These are phyloP conservation scores for Neoaliturus tenellus DNA, from an alignment of 2,888 invertebrate species.

Conservation along the genomic window DNA sequence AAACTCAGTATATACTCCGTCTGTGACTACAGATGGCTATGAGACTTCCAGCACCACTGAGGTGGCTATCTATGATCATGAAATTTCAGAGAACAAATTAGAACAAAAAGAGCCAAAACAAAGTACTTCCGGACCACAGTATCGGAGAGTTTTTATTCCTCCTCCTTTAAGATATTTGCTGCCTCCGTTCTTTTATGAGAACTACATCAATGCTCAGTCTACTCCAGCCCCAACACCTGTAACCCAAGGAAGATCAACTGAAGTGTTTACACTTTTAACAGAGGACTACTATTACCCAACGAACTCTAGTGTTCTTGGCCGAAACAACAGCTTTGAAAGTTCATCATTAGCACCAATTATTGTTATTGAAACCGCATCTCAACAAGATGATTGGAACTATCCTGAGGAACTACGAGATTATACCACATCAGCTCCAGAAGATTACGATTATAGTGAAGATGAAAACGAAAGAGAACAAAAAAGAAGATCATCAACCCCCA, in stretches of 20 bases:
- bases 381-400: background rate
- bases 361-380: slow-evolving; percentile 14
- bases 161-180: slow-evolving; percentile 44
- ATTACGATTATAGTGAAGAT: background rate
- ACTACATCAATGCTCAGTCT: slow-evolving; percentile 25
- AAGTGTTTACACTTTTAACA: background rate
- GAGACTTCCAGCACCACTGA: background rate
- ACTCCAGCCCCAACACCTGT: background rate
- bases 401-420: background rate
- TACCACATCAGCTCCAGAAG: background rate
- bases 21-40: background rate
- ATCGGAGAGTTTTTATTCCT: slow-evolving; percentile 43
- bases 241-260: background rate
- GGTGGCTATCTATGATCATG: background rate
- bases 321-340: background rate
- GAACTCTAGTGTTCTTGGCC: background rate
- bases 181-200: slow-evolving; percentile 49
- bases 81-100: background rate
- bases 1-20: background rate
- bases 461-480: background rate
- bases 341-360: slow-evolving; percentile 38
- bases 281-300: background rate
- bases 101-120: background rate
- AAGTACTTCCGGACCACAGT: background rate
- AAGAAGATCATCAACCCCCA: background rate